Conservation (phyloP, 30 jellyfish, hydroid and myxozoan species). For the Catostylus mosaicus region DNA sequence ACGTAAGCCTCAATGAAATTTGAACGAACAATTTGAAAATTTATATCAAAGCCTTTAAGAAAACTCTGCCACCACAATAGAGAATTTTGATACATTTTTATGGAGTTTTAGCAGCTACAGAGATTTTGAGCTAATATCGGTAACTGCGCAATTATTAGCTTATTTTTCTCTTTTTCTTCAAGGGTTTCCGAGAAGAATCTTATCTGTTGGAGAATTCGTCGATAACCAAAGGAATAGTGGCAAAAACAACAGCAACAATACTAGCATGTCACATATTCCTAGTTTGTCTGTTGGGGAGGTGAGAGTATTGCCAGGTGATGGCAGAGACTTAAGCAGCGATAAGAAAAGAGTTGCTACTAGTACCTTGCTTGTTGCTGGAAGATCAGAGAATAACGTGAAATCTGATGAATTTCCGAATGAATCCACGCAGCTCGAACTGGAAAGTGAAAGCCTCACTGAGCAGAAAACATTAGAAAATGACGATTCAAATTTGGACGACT, state of each 20-base stretch:
- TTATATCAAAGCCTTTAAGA: too few species aligned
- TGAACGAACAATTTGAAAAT: too few species aligned
- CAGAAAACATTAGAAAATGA: not conserved
- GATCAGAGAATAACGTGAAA: not conserved
- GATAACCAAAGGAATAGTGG: not conserved
- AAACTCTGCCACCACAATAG: too few species aligned
- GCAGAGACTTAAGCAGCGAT: not conserved
- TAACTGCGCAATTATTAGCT: too few species aligned
- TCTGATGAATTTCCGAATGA: not conserved
- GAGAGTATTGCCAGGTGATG: conserved; percentile 7
- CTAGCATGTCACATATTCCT: not conserved
- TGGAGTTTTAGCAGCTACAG: too few species aligned
- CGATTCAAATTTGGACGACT: not conserved
- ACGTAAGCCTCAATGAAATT: too few species aligned
- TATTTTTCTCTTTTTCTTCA: not conserved
- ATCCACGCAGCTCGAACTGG: not conserved
- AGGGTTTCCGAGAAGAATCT: conserved; percentile 24
- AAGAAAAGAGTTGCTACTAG: not conserved
- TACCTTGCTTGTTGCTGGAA: not conserved
- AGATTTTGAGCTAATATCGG: too few species aligned
- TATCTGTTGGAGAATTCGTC: conserved; percentile 47
- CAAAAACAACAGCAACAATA: not conserved
- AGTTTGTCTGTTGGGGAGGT: conserved; percentile 55
- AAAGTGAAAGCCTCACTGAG: not conserved
- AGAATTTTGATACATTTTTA: too few species aligned